Conservation (phyloP, 2,797 vertebrate genomes). For the Urocyon cinereoargenteus region DNA sequence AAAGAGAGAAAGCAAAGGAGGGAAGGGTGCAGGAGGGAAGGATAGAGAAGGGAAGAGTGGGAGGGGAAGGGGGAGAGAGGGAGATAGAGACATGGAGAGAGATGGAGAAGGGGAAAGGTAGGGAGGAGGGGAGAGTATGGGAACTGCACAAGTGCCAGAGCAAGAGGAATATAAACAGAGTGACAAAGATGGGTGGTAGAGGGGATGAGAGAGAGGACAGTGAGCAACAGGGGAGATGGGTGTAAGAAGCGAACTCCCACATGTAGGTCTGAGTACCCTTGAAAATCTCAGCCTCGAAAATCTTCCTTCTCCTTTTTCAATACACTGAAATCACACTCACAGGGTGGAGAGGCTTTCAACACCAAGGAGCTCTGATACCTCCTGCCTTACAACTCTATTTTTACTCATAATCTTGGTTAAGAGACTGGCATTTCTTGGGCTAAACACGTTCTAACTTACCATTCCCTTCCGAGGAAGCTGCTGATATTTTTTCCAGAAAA, state of each 20-base stretch:
- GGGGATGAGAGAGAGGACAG: background rate
- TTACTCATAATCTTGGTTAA: constrained; percentile 71
- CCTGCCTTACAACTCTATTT: constrained; percentile 27
- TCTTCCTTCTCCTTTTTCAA: background rate
- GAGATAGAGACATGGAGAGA: background rate
- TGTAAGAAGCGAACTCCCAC: background rate
- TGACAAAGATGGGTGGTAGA: background rate
- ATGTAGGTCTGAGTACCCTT: background rate
- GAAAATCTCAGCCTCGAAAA: background rate
- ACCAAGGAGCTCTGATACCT: background rate
- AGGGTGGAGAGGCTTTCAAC: background rate
- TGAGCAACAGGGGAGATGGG: background rate
- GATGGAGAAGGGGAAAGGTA: too few species aligned
- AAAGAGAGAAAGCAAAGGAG: background rate
- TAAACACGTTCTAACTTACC: constrained; percentile 87
- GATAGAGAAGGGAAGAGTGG: fast-evolving
- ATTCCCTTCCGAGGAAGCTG: constrained; percentile 87
- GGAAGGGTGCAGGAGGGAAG: background rate
- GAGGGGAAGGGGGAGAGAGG: too few species aligned
- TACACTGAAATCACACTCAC: background rate
- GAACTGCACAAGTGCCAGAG: background rate
- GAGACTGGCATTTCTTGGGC: constrained; percentile 77
- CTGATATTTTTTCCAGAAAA: constrained; percentile 88
- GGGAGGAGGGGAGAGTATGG: too few species aligned
- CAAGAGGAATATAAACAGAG: background rate